phyloP scores from a whole-genome alignment of 2,797 vertebrate genomes.

The Glossophaga mutica region DNA sequence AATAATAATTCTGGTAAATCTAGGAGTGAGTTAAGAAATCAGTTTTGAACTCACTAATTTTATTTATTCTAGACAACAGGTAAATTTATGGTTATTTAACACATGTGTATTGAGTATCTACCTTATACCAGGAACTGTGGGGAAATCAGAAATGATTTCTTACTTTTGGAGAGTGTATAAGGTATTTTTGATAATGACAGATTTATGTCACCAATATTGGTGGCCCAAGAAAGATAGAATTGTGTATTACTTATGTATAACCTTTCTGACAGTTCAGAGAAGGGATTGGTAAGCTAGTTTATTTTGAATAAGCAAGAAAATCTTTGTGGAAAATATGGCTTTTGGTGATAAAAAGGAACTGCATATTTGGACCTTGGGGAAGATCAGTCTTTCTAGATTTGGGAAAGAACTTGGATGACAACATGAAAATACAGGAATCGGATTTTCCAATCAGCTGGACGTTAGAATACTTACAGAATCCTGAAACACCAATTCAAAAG shows the following conservation, averaged over 20 bases:
- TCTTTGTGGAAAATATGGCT: neutral
- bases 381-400: neutral
- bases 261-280: neutral
- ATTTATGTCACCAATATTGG: neutral
- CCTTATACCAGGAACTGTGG: neutral
- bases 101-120: neutral
- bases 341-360: neutral
- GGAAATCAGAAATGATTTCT: neutral
- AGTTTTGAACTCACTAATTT: neutral
- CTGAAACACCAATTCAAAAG: too few relatives aligned
- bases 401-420: neutral
- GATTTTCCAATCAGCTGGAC: neutral
- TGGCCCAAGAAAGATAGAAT: neutral
- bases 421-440: neutral
- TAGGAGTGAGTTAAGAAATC: neutral
- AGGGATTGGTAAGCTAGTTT: neutral
- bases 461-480: neutral
- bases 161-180: neutral
- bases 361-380: neutral
- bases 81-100: neutral
- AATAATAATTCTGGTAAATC: neutral
- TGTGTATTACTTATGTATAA: neutral
- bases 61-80: neutral
- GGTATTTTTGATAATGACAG: neutral
- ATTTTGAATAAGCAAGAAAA: neutral